Evolutionary conservation across 35 echinoderm and acorn worm species (phyloP).

Genomic region (Diadema setosum): DNA sequence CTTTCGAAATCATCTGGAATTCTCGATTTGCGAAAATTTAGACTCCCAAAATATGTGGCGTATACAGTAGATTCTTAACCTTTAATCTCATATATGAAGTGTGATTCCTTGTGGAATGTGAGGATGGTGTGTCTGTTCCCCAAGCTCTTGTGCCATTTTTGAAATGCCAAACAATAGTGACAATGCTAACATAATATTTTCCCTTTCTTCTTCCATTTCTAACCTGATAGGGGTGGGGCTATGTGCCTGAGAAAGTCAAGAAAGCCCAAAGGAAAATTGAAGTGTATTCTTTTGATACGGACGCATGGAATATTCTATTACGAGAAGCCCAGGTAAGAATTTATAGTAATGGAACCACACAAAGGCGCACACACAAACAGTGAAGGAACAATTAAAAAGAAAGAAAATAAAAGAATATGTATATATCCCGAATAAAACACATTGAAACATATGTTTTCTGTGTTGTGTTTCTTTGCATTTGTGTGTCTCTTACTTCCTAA

Average conservation of each 20-base stretch:
- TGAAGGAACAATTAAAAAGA: neutral
- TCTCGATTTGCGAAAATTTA: too few relatives aligned
- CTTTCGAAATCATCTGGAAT: too few relatives aligned
- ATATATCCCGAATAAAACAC: neutral
- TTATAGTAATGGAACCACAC: neutral
- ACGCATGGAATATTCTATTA: constrained; percentile 95
- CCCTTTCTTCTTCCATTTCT: neutral
- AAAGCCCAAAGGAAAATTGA: constrained; percentile 96
- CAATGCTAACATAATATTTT: neutral
- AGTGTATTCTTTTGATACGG: constrained; percentile 66
- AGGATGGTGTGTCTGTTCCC: neutral
- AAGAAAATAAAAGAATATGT: too few relatives aligned
- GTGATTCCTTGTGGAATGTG: neutral
- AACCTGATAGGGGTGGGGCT: constrained; percentile 77
- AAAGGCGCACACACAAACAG: neutral
- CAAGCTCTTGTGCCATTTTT: neutral
- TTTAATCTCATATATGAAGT: too few relatives aligned
- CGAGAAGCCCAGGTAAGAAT: constrained; percentile 95
- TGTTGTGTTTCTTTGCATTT: neutral
- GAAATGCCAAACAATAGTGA: neutral
- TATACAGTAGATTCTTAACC: too few relatives aligned
- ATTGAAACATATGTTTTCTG: neutral
- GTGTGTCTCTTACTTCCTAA: neutral
- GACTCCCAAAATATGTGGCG: too few relatives aligned
- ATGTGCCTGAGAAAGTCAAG: constrained; percentile 99